Conservation (phyloP, 2,113 vertebrate species). For the Cromileptes altivelis region DNA sequence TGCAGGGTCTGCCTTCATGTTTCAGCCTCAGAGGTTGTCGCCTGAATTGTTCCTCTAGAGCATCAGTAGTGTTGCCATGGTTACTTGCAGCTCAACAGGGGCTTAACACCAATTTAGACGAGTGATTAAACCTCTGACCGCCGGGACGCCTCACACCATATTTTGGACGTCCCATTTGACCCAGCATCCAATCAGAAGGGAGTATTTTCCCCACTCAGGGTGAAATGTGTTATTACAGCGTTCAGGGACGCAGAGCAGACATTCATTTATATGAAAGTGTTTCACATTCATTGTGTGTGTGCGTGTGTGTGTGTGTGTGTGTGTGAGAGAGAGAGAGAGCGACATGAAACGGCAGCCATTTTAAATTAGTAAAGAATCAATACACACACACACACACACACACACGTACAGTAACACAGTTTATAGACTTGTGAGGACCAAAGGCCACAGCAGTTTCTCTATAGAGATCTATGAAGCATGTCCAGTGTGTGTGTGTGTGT, state of each 20-base stretch:
- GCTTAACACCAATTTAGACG: constrained; percentile 36
- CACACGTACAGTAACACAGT: background rate
- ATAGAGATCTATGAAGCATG: constrained; percentile 32
- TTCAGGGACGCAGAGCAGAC: background rate
- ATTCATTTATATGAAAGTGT: constrained; percentile 53
- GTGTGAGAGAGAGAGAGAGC: background rate
- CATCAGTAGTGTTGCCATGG: constrained; percentile 2
- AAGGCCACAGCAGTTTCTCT: constrained; percentile 15
- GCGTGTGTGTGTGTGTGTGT: too few relatives aligned
- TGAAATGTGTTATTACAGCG: constrained; percentile 7
- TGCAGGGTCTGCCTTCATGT: too few relatives aligned
- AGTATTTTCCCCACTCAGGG: background rate
- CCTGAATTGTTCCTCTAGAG: background rate
- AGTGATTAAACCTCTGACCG: constrained; percentile 31
- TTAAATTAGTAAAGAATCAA: constrained; percentile 65
- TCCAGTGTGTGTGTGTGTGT: constrained; percentile 4
- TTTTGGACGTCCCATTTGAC: constrained; percentile 3
- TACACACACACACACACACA: constrained; percentile 13
- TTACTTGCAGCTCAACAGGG: background rate
- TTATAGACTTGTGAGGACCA: constrained; percentile 34
- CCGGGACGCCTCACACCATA: background rate
- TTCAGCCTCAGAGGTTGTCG: too few relatives aligned
- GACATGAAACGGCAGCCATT: constrained; percentile 68
- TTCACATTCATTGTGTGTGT: constrained; percentile 10
- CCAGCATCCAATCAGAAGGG: constrained; percentile 20